These are phyloP conservation scores for Xanthia togata DNA, from an alignment of 2,888 invertebrate genomes.

Conservation along the genomic window DNA sequence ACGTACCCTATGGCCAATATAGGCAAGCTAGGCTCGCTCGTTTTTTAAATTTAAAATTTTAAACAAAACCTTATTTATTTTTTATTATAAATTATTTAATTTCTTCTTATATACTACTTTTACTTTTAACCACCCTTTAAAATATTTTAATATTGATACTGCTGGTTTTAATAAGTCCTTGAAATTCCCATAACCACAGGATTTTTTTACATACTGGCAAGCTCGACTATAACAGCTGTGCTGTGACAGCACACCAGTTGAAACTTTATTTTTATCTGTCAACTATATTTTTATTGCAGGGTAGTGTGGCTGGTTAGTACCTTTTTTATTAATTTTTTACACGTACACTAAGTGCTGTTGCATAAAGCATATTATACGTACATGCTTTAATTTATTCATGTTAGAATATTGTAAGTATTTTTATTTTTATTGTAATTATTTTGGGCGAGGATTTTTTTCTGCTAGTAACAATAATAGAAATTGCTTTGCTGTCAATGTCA, in stretches of 20 bases:
- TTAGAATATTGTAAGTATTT: not conserved
- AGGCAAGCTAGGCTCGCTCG: too few species aligned
- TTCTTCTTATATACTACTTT: too few species aligned
- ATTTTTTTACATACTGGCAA: not conserved
- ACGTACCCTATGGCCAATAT: too few species aligned
- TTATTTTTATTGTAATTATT: too few species aligned
- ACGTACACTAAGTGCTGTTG: not conserved
- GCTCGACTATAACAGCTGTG: not conserved
- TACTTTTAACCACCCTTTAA: too few species aligned
- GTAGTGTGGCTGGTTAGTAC: not conserved
- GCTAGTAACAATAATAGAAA: conserved; percentile 9
- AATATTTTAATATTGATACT: too few species aligned
- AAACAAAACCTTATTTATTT: not conserved
- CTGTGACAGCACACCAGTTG: too few species aligned
- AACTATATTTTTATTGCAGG: not conserved
- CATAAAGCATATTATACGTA: not conserved
- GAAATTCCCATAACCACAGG: not conserved
- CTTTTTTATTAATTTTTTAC: not conserved
- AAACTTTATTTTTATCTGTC: not conserved
- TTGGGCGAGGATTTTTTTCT: not conserved
- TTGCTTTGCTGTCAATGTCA: conserved; percentile 5
- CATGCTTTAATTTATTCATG: not conserved
- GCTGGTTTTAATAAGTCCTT: not conserved
- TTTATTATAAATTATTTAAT: too few species aligned
- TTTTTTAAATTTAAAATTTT: too few species aligned